These are phyloP conservation scores for Cyanistes caeruleus DNA, from an alignment of 2,113 vertebrate genomes.

Conservation along the genomic window DNA sequence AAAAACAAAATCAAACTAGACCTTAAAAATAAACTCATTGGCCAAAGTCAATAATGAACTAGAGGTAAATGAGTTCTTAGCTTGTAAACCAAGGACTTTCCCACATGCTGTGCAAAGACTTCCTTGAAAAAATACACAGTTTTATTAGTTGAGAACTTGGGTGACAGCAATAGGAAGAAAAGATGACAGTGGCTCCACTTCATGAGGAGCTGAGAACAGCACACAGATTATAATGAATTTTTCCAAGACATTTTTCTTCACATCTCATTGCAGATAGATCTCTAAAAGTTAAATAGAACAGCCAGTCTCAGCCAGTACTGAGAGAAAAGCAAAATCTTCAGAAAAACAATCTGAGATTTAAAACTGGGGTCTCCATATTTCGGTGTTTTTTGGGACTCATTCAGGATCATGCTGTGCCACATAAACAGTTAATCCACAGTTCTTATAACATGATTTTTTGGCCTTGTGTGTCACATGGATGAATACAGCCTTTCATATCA, in stretches of 20 bases:
- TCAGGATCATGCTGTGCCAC: neutral
- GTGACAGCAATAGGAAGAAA: neutral
- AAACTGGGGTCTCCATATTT: neutral
- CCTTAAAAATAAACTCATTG: slow-evolving; percentile 28
- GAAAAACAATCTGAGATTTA: neutral
- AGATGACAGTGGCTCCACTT: neutral
- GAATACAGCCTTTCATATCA: neutral
- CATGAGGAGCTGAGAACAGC: neutral
- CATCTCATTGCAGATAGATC: neutral
- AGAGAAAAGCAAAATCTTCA: neutral
- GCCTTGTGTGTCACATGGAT: neutral
- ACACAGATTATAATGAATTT: neutral
- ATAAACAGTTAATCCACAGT: neutral
- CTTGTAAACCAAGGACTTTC: neutral
- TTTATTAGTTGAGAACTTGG: neutral
- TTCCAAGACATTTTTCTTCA: neutral
- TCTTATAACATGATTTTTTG: neutral
- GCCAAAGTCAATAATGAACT: neutral
- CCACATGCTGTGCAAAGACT: neutral
- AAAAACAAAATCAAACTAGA: neutral
- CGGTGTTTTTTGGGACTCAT: neutral
- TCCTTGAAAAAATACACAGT: neutral
- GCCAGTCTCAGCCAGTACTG: neutral
- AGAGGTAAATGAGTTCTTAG: neutral
- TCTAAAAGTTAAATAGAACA: neutral